Conservation (phyloP, 2,113 vertebrate species). For the Halichoerus grypus region DNA sequence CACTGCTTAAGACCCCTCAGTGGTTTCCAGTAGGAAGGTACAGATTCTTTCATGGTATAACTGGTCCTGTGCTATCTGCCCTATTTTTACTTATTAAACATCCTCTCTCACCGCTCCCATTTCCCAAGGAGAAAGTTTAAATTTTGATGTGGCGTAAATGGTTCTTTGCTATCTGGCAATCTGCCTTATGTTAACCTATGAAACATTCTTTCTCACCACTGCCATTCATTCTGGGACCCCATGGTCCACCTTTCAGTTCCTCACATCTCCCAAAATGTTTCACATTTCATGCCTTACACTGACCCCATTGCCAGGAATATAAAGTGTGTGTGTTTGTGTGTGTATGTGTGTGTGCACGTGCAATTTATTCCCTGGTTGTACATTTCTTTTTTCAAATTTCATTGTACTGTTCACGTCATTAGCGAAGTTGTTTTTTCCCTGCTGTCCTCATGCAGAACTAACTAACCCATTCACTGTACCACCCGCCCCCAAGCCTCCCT, state of each 20-base stretch:
- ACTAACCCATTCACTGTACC: not conserved
- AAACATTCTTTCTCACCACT: not conserved
- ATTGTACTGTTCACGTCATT: no score
- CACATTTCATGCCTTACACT: not conserved
- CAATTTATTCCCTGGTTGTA: not conserved
- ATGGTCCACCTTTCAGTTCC: not conserved
- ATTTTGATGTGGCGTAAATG: not conserved
- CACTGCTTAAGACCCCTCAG: not conserved
- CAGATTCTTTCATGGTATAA: not conserved
- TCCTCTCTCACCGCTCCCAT: not conserved
- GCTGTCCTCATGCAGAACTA: not conserved
- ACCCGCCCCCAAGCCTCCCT: not conserved
- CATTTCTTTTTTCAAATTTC: not conserved
- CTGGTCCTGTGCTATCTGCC: not conserved
- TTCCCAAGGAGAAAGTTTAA: not conserved
- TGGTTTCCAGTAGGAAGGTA: not conserved
- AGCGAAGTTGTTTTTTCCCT: not conserved
- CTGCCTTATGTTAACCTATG: not conserved
- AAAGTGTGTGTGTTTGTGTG: not conserved
- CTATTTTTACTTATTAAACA: not conserved
- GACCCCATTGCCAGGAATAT: not conserved
- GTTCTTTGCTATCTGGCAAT: not conserved
- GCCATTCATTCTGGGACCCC: not conserved
- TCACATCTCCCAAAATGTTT: not conserved
- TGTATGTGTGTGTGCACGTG: not conserved